Conservation (phyloP, 2,888 invertebrate species). For the Drosophila meridionalis region DNA sequence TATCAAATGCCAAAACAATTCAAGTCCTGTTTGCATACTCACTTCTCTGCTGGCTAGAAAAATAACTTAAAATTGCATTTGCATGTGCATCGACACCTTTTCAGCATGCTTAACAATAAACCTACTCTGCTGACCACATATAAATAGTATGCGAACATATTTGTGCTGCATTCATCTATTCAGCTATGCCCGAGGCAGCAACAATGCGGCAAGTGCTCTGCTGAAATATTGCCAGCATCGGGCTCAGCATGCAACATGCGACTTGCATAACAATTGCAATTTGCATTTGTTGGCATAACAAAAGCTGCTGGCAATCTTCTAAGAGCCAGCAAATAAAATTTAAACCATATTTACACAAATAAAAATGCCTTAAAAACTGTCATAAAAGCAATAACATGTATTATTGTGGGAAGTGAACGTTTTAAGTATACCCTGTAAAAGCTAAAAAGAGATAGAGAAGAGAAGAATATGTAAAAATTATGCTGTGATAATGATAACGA, state of each 20-base stretch:
- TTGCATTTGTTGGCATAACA: constrained; percentile 55
- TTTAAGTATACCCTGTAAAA: not conserved
- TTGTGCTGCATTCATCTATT: not conserved
- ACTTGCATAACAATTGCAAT: constrained; percentile 62
- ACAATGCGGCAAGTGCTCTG: constrained; percentile 26
- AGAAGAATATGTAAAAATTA: too few species aligned
- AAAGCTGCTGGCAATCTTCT: constrained; percentile 50
- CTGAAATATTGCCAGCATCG: constrained; percentile 21
- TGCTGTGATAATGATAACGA: too few species aligned
- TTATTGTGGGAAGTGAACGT: not conserved
- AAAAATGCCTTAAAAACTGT: constrained; percentile 63
- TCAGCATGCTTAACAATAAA: constrained; percentile 11
- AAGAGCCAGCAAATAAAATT: constrained; percentile 58
- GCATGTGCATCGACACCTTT: constrained; percentile 11
- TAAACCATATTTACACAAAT: constrained; percentile 61
- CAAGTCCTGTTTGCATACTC: not conserved
- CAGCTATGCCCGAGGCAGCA: constrained; percentile 10
- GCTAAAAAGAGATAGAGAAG: too few species aligned
- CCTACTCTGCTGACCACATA: constrained; percentile 2
- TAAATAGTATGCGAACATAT: constrained; percentile 24
- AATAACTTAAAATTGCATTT: not conserved
- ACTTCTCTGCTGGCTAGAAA: not conserved
- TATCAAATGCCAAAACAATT: not conserved
- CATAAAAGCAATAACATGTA: constrained; percentile 33
- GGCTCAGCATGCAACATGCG: constrained; percentile 25